Conservation (phyloP, 2,113 vertebrate species). For the Rhea americana region DNA sequence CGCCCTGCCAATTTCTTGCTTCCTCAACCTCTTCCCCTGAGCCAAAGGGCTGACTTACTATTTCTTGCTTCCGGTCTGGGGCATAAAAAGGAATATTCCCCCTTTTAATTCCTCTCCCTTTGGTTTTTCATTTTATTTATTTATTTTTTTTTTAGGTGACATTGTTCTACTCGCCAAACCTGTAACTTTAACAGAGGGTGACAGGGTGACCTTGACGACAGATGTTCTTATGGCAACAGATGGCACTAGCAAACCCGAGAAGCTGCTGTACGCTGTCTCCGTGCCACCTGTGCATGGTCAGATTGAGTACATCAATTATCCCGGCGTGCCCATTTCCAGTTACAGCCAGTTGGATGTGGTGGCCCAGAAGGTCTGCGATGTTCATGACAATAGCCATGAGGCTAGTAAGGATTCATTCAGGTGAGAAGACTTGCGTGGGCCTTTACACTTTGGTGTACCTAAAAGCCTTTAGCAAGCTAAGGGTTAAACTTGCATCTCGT, state of each 20-base stretch:
- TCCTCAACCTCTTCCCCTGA: background rate
- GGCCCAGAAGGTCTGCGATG: slow-evolving; percentile 84
- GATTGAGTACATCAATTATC: slow-evolving; percentile 86
- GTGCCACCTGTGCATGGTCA: slow-evolving; percentile 87
- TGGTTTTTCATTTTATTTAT: slow-evolving; percentile 27
- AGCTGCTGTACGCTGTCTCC: slow-evolving; percentile 87
- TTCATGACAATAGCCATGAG: slow-evolving; percentile 84
- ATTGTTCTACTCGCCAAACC: slow-evolving; percentile 85
- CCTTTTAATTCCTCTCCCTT: background rate
- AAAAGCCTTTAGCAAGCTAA: background rate
- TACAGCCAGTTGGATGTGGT: slow-evolving; percentile 91
- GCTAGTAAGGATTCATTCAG: slow-evolving; percentile 80
- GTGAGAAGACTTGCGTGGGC: slow-evolving; percentile 70
- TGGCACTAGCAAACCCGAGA: slow-evolving; percentile 85
- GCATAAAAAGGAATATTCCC: slow-evolving; percentile 8
- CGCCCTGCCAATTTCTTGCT: background rate
- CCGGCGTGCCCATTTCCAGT: slow-evolving; percentile 79
- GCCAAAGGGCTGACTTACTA: background rate
- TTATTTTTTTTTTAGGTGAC: slow-evolving; percentile 79
- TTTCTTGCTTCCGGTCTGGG: background rate
- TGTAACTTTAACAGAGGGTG: slow-evolving; percentile 89
- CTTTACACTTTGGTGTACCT: background rate
- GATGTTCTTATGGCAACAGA: slow-evolving; percentile 92
- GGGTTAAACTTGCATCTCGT: slow-evolving; percentile 30
- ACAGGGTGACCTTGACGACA: slow-evolving; percentile 92